A percentile compares a stretch with the other conserved stretches of the same genome.
These are phyloP conservation scores for Sitta carolinensis DNA, from an alignment of 2,797 vertebrate genomes.

Conservation along the genomic window DNA sequence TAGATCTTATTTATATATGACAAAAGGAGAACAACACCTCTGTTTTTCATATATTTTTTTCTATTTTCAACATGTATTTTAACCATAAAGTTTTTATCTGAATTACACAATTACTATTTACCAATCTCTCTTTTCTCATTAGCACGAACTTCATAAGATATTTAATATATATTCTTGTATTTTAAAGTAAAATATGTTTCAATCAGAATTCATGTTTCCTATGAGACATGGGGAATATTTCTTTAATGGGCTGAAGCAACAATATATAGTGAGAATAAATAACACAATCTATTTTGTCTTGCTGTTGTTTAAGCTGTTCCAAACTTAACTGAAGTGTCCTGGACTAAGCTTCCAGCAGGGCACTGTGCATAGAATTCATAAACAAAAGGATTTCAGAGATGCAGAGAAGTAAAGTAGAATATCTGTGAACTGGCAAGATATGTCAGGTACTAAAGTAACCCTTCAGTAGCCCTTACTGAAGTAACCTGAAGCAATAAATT, in stretches of 20 bases:
- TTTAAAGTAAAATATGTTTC: neutral
- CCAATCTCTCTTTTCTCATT: neutral
- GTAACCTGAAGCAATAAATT: neutral
- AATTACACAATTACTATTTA: neutral
- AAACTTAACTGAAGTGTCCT: neutral
- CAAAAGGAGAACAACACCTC: neutral
- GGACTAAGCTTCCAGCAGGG: neutral
- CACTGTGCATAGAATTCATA: neutral
- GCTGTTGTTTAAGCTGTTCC: neutral
- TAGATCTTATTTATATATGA: neutral
- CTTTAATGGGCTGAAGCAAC: constrained; percentile 4
- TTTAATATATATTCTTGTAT: neutral
- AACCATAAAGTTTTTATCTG: neutral
- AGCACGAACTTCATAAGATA: neutral
- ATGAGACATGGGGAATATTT: neutral
- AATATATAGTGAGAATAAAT: constrained; percentile 5
- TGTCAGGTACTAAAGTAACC: neutral
- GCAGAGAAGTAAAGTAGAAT: neutral
- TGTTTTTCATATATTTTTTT: neutral
- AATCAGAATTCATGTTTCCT: neutral
- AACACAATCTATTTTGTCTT: constrained; percentile 9
- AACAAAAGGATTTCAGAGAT: neutral
- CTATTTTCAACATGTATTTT: neutral
- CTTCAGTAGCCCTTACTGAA: too few species aligned
- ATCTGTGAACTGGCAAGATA: neutral